Evolutionary conservation across 2,797 vertebrate species (phyloP).

Genomic region (Melanotaenia nigrans): DNA sequence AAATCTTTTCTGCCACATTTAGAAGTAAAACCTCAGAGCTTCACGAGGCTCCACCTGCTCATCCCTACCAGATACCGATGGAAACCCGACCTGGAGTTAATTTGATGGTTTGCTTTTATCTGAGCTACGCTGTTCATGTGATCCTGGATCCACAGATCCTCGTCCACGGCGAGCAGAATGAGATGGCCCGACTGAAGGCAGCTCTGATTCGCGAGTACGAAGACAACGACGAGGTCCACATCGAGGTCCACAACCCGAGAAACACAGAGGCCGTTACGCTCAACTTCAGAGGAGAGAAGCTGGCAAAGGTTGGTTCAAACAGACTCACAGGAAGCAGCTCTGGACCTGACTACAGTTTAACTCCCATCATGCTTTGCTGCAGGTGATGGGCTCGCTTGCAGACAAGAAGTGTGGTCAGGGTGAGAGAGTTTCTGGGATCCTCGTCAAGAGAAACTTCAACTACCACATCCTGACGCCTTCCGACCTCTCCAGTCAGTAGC

Average conservation of each 20-base stretch:
- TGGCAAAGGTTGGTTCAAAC: constrained; percentile 88
- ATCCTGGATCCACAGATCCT: constrained; percentile 83
- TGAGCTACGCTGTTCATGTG: not conserved
- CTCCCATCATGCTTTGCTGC: constrained; percentile 61
- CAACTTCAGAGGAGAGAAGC: constrained; percentile 96
- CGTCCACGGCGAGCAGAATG: constrained; percentile 96
- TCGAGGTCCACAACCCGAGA: constrained; percentile 95
- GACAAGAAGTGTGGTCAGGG: constrained; percentile 93
- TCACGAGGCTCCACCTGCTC: no score
- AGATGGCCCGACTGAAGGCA: constrained; percentile 96
- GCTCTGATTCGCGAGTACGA: constrained; percentile 95
- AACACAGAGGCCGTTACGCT: constrained; percentile 95
- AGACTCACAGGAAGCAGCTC: not conserved
- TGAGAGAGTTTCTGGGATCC: constrained; percentile 94
- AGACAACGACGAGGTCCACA: constrained; percentile 96
- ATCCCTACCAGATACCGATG: no score
- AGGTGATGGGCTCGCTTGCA: constrained; percentile 96
- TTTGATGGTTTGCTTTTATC: not conserved
- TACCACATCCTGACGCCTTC: constrained; percentile 95
- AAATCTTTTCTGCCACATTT: no score
- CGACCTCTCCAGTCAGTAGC: constrained; percentile 91
- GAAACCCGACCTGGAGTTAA: no score
- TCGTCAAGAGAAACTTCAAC: constrained; percentile 97
- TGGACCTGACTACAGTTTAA: not conserved
- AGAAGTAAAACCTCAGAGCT: no score